Evolutionary conservation across 1,140 invertebrate species (phyloP), one percentile per base, ranked within the genome.

Genomic region (Zaprionus camerounensis): DNA sequence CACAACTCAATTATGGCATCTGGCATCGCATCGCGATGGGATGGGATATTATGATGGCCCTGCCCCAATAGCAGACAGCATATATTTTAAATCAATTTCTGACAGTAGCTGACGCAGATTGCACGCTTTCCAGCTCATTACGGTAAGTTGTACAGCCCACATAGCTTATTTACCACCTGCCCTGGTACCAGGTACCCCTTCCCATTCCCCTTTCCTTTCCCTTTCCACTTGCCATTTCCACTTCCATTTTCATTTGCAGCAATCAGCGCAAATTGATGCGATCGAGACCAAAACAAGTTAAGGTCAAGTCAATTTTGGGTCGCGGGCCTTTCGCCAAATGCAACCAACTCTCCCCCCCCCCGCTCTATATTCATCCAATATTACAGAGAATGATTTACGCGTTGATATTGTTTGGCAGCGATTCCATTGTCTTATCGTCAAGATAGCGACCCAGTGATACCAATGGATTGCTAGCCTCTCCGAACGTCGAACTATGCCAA

Each of bases 241-340:
- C 44, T 56, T 36, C 69, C 67, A 36, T 69, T 57, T 73, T 65
- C 77, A 78, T 84, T 87, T 81, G 75, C 85, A 81, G 74, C 85
- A 90, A 90, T 87, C 84, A 84, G 49, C 74, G 71, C 71, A 87
- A 83, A 81, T 81, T 75, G 71, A 67, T 67, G 80, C 73, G 57
- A 51, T 51, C 55, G 34, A 41, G 15, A 63, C 55, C 24, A 26
- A 62, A 87, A 75, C 74, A 79, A 78, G 78, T 74, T 85, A 88
- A 88, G 84, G 85, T 88, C 85, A 90, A 41, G 44, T 56, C 57
- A 61, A 64, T 83, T 82, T 70, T 49, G 51, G 56, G 61, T 49
- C 67, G 69, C 69, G 80, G 56, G 73, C 81, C 84, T 88, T 87
- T 87, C 84, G 78, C 83, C 83, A 82, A 76, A 61, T 79, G 76